Evolutionary conservation across 2,113 vertebrate genomes (phyloP).

Genomic region (Tachycineta bicolor): DNA sequence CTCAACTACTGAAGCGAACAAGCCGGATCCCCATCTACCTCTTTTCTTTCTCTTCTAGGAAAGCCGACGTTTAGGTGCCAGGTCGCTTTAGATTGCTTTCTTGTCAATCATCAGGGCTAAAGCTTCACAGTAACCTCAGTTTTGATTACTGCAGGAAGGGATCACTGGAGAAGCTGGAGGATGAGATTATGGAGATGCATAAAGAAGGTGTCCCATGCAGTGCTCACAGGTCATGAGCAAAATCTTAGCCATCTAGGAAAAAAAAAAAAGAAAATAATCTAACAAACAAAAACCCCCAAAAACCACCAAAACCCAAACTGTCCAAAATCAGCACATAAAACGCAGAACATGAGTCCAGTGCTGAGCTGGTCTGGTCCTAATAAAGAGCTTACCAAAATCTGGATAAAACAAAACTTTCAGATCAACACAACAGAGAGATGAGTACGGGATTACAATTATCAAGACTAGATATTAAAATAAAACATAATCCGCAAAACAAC

Average conservation of each 20-base stretch:
- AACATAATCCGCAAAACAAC: neutral
- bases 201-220: fast-evolving
- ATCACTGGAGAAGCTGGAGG: neutral
- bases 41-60: neutral
- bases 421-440: neutral
- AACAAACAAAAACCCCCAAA: neutral
- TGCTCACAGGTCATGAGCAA: neutral
- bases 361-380: neutral
- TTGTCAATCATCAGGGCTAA: neutral
- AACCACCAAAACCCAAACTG: neutral
- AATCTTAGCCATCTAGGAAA: neutral
- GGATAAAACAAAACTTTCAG: neutral
- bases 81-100: neutral
- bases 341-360: neutral
- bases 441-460: fast-evolving
- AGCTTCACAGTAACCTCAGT: neutral
- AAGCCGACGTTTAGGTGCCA: neutral
- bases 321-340: neutral
- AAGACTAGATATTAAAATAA: neutral
- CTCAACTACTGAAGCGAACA: neutral
- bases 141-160: neutral
- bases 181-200: neutral
- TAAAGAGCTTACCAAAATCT: neutral
- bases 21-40: neutral
- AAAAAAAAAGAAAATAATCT: too few species aligned